These are phyloP conservation scores for Drosophila prolongata DNA, from an alignment of 2,888 invertebrate genomes.

Conservation along the genomic window DNA sequence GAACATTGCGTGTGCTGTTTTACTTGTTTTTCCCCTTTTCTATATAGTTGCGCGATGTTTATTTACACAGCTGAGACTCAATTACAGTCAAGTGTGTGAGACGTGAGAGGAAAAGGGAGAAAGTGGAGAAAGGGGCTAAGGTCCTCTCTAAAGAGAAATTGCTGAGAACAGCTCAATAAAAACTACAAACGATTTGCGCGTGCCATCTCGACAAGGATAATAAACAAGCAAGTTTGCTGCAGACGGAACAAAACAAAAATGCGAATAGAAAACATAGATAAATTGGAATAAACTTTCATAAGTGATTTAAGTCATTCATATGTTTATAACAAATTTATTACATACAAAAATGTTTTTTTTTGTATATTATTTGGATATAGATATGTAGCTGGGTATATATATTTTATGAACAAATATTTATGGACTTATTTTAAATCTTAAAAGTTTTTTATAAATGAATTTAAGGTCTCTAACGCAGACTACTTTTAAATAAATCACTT, in stretches of 20 bases:
- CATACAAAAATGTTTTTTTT: too few relatives aligned
- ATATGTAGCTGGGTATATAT: too few relatives aligned
- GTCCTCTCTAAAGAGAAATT: slow-evolving; percentile 30
- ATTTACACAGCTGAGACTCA: slow-evolving; percentile 51
- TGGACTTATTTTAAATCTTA: too few relatives aligned
- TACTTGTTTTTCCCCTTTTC: slow-evolving; percentile 8
- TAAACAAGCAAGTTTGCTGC: slow-evolving; percentile 29
- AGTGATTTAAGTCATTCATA: neutral
- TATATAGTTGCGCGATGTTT: slow-evolving; percentile 40
- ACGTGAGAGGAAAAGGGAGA: neutral
- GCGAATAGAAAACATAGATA: neutral
- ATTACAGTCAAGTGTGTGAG: slow-evolving; percentile 45
- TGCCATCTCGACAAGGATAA: slow-evolving; percentile 49
- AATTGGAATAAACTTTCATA: slow-evolving; percentile 6
- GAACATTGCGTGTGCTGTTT: slow-evolving; percentile 27
- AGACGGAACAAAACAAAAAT: slow-evolving; percentile 13
- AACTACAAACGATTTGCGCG: slow-evolving; percentile 51
- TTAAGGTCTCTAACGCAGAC: too few relatives aligned
- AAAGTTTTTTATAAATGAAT: too few relatives aligned
- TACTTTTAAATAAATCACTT: too few relatives aligned
- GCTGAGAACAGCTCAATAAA: slow-evolving; percentile 55
- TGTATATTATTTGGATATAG: too few relatives aligned
- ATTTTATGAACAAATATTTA: too few relatives aligned
- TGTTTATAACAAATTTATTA: too few relatives aligned
- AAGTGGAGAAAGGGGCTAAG: slow-evolving; percentile 4